Evolutionary conservation across 2,888 invertebrate genomes (phyloP), one percentile per base, ranked within the genome.

Genomic region (Drosophila robusta): DNA sequence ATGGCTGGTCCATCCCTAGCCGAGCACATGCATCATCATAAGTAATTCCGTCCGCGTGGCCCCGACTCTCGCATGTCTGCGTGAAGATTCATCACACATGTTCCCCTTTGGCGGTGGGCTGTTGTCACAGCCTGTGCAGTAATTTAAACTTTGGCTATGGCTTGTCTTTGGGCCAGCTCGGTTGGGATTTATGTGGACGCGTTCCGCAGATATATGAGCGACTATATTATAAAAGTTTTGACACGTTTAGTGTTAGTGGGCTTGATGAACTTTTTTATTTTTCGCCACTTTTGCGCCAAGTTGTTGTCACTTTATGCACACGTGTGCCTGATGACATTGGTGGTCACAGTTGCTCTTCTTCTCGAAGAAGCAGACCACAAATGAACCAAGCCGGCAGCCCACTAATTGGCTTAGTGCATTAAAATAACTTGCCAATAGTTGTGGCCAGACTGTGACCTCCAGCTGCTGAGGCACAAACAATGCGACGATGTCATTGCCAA

Each of bases 171-270:
- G 57, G 46, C 50, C 54, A 56, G 42, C 54, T 36, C 42, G 55
- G 38, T 6, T 38, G 50, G 68, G 82, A 82, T 85, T 81, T 81
- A 79, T 82, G 71, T 50, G 46, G 41, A 65, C 58, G 61, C 70
- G 56, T 62, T 66, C 18, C 11, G 46, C 47, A 70, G 66, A 65
- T 81, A 71, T 66, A 72, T 65, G 63, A 63, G 78, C 75, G 86
- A 88, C 88, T 88, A 89, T 88, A 88, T 88, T 88, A 88, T 88
- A 75, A 87, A 88, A 88, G 88, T 88, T 88, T 81, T 73, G 79
- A 82, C 88, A 84, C 83, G 89, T 87, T 87, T 81, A 78, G 73
- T 78, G 73, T 60, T 70, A 60, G 68, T 80, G 42, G 67, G 75
- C 78, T 52, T 82, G 82, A 82, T 86, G 75, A 78, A 82, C 75